Conservation (phyloP, 2,113 vertebrate species). For the Scomber japonicus region DNA sequence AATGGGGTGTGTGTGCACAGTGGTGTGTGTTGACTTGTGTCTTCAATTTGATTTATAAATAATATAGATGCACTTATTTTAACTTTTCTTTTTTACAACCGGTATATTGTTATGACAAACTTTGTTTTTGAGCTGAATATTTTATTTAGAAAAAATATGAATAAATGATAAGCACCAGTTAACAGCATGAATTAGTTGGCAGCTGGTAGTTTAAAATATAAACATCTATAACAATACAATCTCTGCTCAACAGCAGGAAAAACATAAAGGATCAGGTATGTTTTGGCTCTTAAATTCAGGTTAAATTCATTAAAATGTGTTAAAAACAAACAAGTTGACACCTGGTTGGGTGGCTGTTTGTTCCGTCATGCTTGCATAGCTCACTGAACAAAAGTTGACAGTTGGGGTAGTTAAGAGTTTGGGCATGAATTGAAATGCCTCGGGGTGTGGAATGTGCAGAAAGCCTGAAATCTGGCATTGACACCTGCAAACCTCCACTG, state of each 20-base stretch:
- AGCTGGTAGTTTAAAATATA: neutral
- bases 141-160: neutral
- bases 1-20: neutral
- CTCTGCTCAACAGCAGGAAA: neutral
- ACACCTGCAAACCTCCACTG: conserved; percentile 9
- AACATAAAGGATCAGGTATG: neutral
- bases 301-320: neutral
- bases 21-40: neutral
- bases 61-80: too few relatives aligned
- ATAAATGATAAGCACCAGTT: neutral
- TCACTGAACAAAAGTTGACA: conserved; percentile 11
- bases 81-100: too few relatives aligned
- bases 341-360: conserved; percentile 5
- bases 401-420: neutral
- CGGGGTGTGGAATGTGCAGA: neutral
- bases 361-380: conserved; percentile 16
- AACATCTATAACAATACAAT: conserved; percentile 7
- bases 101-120: too few relatives aligned
- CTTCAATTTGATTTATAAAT: too few relatives aligned
- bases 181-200: neutral
- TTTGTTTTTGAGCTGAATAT: neutral
- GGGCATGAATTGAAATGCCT: conserved; percentile 16
- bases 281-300: neutral
- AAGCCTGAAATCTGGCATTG: conserved; percentile 24
- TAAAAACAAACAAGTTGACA: neutral